Conservation (phyloP, 2,797 vertebrate species). For the Channallabes apus region DNA sequence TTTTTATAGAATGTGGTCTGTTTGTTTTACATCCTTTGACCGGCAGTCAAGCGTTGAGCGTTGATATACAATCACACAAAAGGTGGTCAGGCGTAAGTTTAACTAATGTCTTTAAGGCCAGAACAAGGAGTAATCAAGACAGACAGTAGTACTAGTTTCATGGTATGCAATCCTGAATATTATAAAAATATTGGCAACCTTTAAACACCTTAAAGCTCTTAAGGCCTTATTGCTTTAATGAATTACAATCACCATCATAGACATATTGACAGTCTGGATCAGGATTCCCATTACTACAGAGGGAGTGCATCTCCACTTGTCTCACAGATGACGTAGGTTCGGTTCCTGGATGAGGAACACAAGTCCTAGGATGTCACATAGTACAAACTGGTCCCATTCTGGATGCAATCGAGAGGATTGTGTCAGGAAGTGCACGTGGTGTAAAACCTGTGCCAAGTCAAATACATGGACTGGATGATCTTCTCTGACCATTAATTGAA, state of each 20-base stretch:
- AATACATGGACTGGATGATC: no score
- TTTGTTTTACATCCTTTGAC: slow-evolving; percentile 13
- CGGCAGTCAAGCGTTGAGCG: background rate
- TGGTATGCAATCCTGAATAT: slow-evolving; percentile 1
- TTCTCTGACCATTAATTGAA: no score
- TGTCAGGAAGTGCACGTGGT: no score
- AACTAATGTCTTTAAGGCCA: background rate
- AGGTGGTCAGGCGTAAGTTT: background rate
- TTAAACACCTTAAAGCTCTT: background rate
- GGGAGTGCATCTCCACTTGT: no score
- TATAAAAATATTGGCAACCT: background rate
- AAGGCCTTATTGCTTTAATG: background rate
- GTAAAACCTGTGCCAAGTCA: no score
- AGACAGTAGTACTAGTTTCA: background rate
- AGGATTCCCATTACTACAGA: no score
- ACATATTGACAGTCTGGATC: background rate
- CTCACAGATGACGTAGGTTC: no score
- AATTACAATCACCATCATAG: background rate
- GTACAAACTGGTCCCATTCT: no score
- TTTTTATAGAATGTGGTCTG: slow-evolving; percentile 18
- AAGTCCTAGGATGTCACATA: no score
- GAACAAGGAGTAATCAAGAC: background rate
- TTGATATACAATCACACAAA: background rate
- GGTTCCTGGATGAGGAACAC: no score
- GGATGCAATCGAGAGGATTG: no score